A percentile compares a stretch with the other conserved stretches of the same genome.
These are phyloP conservation scores for Actinia equina DNA, from an alignment of 64 coral and sea anemone genomes.

Conservation along the genomic window DNA sequence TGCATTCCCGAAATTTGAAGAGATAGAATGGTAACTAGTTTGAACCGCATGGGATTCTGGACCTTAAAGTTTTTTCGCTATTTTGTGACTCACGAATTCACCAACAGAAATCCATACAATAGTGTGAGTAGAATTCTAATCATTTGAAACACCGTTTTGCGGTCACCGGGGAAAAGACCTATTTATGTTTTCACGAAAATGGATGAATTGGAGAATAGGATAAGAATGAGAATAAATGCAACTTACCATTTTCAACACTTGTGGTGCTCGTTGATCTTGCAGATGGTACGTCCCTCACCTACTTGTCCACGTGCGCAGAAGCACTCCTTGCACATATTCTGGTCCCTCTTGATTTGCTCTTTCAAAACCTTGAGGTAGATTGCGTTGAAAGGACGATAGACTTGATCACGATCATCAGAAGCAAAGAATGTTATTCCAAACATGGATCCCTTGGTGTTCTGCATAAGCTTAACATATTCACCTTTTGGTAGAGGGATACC, in stretches of 20 bases:
- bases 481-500: constrained; percentile 55
- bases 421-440: constrained; percentile 71
- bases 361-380: constrained; percentile 46
- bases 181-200: background rate
- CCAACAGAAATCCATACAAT: no score
- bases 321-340: constrained; percentile 79
- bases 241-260: constrained; percentile 86
- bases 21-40: background rate
- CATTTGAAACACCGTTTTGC: background rate
- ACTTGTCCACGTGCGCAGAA: constrained; percentile 58
- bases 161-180: background rate
- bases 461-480: constrained; percentile 67
- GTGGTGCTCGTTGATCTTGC: constrained; percentile 79
- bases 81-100: no score
- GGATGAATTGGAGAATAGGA: background rate
- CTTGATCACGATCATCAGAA: constrained; percentile 34
- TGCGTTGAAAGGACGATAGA: background rate
- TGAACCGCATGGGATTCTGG: background rate
- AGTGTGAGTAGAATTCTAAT: background rate
- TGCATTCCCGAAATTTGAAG: no score
- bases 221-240: background rate
- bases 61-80: no score
- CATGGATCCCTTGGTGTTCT: constrained; percentile 59
- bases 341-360: constrained; percentile 86
- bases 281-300: constrained; percentile 72